Evolutionary conservation across 1,140 invertebrate species (phyloP).

Genomic region (Cyrtorhinus lividipennis): DNA sequence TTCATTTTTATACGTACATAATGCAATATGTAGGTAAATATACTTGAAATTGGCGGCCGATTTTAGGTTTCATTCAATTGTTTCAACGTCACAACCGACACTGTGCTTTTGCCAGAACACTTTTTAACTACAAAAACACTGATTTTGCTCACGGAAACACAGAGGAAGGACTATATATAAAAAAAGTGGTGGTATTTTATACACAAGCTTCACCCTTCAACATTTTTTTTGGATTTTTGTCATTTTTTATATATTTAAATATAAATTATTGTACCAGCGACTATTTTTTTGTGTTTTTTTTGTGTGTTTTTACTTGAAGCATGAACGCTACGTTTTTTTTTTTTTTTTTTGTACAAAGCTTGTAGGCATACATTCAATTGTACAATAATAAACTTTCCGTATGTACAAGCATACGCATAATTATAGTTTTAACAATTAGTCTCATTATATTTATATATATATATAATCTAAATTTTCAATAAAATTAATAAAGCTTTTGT

Average conservation of each 20-base stretch:
- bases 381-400: conserved; percentile 5
- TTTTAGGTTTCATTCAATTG: not conserved
- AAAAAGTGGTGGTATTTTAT: conserved; percentile 6
- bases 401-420: conserved; percentile 2
- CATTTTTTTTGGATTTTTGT: not conserved
- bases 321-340: not conserved
- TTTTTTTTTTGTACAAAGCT: not conserved
- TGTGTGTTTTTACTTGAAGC: not conserved
- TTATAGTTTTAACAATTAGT: conserved; percentile 1
- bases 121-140: conserved; percentile 13
- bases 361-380: conserved; percentile 9
- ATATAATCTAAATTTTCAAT: conserved; percentile 3
- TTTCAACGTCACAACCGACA: conserved; percentile 4
- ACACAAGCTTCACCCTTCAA: conserved; percentile 3
- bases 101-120: conserved; percentile 3
- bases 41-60: conserved; percentile 1
- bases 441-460: conserved; percentile 7
- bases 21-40: not conserved
- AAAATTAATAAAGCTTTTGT: conserved; percentile 4
- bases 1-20: not conserved
- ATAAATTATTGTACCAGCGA: conserved; percentile 10
- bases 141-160: conserved; percentile 12
- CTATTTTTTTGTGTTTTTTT: no score
- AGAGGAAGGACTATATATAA: conserved; percentile 10
- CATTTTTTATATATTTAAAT: not conserved